These are phyloP conservation scores for Entomyzon cyanotis DNA, from an alignment of 2,113 vertebrate species.

Conservation along the genomic window DNA sequence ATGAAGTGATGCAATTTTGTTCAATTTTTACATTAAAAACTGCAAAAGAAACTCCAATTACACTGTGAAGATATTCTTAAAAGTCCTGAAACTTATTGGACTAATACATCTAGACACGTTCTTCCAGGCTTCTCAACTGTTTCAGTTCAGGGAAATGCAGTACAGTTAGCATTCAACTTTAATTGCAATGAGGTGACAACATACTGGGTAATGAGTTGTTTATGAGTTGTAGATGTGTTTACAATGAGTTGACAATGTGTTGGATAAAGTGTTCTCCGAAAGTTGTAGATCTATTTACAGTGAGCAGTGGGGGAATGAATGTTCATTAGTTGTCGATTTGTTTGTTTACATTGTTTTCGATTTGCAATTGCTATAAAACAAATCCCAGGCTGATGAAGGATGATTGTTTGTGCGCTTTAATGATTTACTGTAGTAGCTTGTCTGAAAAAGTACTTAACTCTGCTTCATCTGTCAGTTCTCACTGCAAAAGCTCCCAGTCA, in stretches of 20 bases:
- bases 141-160: constrained; percentile 66
- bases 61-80: background rate
- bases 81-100: constrained; percentile 19
- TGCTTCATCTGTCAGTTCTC: constrained; percentile 79
- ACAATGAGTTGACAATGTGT: constrained; percentile 84
- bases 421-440: constrained; percentile 78
- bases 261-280: constrained; percentile 81
- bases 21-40: constrained; percentile 18
- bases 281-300: constrained; percentile 81
- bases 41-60: constrained; percentile 19
- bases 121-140: constrained; percentile 61
- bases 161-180: constrained; percentile 80
- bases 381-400: constrained; percentile 77
- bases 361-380: constrained; percentile 80
- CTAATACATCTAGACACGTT: constrained; percentile 41
- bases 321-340: constrained; percentile 82
- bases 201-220: constrained; percentile 83
- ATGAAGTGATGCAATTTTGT: background rate
- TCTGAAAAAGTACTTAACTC: constrained; percentile 79
- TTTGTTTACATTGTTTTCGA: constrained; percentile 83
- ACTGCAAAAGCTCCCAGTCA: constrained; percentile 76
- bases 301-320: constrained; percentile 71
- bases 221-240: constrained; percentile 85
- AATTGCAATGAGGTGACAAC: constrained; percentile 83
- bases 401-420: constrained; percentile 75